phyloP scores from a whole-genome alignment of 1,140 invertebrate genomes.

The Drosophila nebulosa region DNA sequence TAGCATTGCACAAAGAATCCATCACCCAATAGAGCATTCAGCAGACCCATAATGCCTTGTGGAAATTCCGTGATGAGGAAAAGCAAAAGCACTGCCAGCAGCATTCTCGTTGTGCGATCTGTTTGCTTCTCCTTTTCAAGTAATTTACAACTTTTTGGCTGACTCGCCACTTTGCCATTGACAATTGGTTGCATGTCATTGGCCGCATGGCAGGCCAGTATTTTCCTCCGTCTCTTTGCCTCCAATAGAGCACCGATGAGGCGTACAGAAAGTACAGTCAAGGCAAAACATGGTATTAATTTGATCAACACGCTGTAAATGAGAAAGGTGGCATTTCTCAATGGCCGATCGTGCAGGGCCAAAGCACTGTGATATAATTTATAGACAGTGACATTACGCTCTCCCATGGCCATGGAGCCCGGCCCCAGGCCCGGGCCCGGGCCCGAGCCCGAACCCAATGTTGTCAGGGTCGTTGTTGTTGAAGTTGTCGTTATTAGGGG shows the following conservation, averaged over 20 bases:
- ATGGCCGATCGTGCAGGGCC: constrained; percentile 61
- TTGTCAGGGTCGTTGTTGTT: background rate
- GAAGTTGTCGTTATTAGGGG: constrained; percentile 22
- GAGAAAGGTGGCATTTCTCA: constrained; percentile 87
- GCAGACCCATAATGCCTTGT: constrained; percentile 90
- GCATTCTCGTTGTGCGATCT: constrained; percentile 95
- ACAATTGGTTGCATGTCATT: constrained; percentile 82
- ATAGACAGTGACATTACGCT: constrained; percentile 69
- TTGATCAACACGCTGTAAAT: constrained; percentile 93
- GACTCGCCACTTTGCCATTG: constrained; percentile 75
- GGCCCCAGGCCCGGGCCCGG: no score
- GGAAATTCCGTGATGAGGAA: constrained; percentile 94
- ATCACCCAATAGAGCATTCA: constrained; percentile 87
- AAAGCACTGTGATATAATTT: constrained; percentile 58
- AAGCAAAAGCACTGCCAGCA: constrained; percentile 93
- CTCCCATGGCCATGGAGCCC: background rate
- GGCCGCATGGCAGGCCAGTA: constrained; percentile 83
- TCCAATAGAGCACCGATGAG: constrained; percentile 89
- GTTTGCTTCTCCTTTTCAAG: constrained; percentile 87
- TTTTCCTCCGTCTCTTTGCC: constrained; percentile 88
- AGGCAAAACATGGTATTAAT: constrained; percentile 89
- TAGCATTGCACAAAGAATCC: constrained; percentile 90
- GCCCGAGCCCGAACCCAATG: no score
- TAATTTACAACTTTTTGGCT: constrained; percentile 81
- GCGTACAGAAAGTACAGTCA: constrained; percentile 90